Evolutionary conservation across 92 coral and sea anemone genomes (phyloP).

Genomic region (Porites cylindrica): DNA sequence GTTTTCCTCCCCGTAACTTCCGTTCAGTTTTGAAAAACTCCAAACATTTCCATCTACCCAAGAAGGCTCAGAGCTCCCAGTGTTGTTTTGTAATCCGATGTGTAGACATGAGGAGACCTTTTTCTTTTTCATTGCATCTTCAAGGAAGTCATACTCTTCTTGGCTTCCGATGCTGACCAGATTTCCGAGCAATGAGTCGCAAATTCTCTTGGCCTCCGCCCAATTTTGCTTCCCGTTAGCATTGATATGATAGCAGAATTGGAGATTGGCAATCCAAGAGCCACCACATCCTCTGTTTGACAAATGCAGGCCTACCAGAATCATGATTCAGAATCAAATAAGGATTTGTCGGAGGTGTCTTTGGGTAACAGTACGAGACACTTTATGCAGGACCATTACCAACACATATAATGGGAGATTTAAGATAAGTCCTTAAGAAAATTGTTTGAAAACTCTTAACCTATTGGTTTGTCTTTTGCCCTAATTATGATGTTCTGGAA

Average conservation of each 20-base stretch:
- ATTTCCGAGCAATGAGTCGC: conserved; percentile 42
- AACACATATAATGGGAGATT: too few species aligned
- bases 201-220: conserved; percentile 44
- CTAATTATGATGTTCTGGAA: too few species aligned
- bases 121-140: conserved; percentile 13
- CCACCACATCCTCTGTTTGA: conserved; percentile 57
- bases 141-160: conserved; percentile 57
- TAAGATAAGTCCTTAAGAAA: too few species aligned
- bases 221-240: conserved; percentile 26
- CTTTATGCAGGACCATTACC: too few species aligned
- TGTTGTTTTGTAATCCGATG: conserved; percentile 45
- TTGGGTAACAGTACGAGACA: background rate
- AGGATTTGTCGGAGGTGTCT: background rate
- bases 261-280: conserved; percentile 53
- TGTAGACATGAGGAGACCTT: conserved; percentile 47
- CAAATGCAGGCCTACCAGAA: conserved; percentile 35
- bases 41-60: conserved; percentile 70
- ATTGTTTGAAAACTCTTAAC: too few species aligned
- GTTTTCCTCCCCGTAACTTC: conserved; percentile 6
- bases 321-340: background rate
- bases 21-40: conserved; percentile 32
- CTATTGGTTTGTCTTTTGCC: too few species aligned
- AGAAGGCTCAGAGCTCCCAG: conserved; percentile 8
- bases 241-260: conserved; percentile 59
- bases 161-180: conserved; percentile 65